Percentiles rank a stretch among this genome's conserved stretches.
Conservation (phyloP, 53 echinoderm and acorn worm species). For the Stichopus horrens region DNA sequence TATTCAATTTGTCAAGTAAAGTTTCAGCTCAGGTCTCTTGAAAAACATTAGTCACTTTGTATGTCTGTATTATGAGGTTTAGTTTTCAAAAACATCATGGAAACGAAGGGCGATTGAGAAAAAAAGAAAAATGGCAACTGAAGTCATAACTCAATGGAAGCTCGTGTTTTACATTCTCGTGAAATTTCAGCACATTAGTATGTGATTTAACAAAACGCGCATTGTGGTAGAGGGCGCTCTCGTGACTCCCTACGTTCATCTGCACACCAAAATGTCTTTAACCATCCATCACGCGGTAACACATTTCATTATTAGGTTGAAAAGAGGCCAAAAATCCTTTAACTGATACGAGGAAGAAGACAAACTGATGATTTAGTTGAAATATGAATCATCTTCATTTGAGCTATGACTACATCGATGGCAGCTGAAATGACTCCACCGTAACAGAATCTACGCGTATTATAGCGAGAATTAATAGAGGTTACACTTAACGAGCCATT, state of each 20-base stretch:
- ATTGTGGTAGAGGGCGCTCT: background rate
- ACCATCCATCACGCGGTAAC: background rate
- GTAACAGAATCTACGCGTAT: background rate
- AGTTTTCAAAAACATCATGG: too few species aligned
- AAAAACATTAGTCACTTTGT: too few species aligned
- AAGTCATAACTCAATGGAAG: too few species aligned
- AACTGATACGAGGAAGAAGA: background rate
- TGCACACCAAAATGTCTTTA: background rate
- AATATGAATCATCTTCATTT: background rate
- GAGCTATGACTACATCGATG: background rate
- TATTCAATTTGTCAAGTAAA: too few species aligned
- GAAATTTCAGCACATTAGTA: too few species aligned
- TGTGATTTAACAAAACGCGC: too few species aligned
- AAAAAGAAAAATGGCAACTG: too few species aligned
- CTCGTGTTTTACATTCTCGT: too few species aligned
- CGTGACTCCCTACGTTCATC: background rate
- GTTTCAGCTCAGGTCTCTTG: too few species aligned
- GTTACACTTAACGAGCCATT: constrained; percentile 28
- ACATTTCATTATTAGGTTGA: background rate
- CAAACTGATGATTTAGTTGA: background rate
- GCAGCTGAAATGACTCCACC: background rate
- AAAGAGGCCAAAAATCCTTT: constrained; percentile 7
- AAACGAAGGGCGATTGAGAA: too few species aligned
- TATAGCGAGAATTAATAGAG: background rate
- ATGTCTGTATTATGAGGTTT: too few species aligned